Conservation (phyloP, 2,797 vertebrate species). For the Pantherophis vulpinus region DNA sequence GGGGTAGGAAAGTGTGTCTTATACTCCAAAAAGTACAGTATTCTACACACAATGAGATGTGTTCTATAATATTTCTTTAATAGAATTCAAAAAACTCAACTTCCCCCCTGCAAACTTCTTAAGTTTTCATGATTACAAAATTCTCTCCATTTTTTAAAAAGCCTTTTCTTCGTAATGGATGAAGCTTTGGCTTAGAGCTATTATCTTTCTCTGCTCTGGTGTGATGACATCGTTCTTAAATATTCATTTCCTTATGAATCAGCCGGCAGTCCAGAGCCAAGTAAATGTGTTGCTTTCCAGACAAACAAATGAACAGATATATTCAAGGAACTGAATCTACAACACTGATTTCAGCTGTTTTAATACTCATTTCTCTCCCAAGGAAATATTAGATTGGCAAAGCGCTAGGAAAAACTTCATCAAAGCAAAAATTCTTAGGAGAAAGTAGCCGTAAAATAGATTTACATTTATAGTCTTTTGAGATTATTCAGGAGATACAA, state of each 20-base stretch:
- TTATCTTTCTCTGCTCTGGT: neutral
- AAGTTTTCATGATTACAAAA: neutral
- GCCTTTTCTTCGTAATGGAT: conserved; percentile 1
- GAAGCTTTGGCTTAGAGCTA: neutral
- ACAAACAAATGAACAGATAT: neutral
- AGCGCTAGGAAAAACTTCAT: neutral
- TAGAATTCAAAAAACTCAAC: neutral
- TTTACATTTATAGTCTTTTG: neutral
- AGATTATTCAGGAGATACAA: neutral
- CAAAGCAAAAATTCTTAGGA: neutral
- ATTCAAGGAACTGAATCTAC: neutral
- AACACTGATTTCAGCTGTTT: neutral
- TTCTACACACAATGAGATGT: neutral
- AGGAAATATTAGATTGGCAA: neutral
- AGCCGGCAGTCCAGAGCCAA: neutral
- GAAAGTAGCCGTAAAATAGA: neutral
- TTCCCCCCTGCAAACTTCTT: neutral
- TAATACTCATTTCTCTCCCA: neutral
- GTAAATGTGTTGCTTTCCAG: neutral
- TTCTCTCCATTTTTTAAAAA: neutral
- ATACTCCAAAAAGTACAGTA: no score
- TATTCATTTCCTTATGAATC: neutral
- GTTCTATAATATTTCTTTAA: neutral
- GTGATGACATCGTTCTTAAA: neutral
- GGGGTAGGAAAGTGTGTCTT: no score